Conservation (phyloP, 2,888 invertebrate species). For the Amphimallon solstitiale region DNA sequence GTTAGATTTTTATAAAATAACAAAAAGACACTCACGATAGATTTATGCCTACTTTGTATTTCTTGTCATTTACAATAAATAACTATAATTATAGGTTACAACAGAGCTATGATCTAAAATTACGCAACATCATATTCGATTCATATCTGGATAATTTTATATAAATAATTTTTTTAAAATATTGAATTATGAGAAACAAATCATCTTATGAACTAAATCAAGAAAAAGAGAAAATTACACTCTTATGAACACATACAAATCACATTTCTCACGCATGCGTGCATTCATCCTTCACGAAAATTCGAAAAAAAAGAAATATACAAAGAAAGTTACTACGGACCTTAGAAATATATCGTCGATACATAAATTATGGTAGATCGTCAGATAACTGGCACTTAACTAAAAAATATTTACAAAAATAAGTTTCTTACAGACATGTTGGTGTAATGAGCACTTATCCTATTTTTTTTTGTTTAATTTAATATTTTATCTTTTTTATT, state of each 20-base stretch:
- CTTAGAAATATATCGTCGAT: slow-evolving; percentile 42
- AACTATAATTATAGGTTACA: too few species aligned
- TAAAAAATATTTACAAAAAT: slow-evolving; percentile 61
- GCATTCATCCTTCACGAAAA: too few species aligned
- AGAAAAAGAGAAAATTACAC: not conserved
- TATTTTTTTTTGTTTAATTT: not conserved
- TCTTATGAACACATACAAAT: slow-evolving; percentile 5
- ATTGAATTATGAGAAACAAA: too few species aligned
- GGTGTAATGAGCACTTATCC: slow-evolving; percentile 50
- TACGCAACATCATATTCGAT: too few species aligned
- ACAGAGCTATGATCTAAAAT: too few species aligned
- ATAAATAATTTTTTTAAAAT: too few species aligned
- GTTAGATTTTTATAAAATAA: too few species aligned
- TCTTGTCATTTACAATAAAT: too few species aligned
- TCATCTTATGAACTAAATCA: too few species aligned
- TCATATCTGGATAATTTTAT: too few species aligned
- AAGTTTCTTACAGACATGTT: slow-evolving; percentile 56
- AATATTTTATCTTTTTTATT: not conserved
- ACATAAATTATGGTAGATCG: slow-evolving; percentile 51
- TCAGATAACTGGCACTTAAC: slow-evolving; percentile 58
- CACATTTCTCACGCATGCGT: not conserved
- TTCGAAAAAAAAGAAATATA: slow-evolving; percentile 9
- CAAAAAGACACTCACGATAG: too few species aligned
- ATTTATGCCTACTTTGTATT: too few species aligned
- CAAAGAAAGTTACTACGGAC: slow-evolving; percentile 21